Evolutionary conservation across 2,888 invertebrate species (phyloP).

Genomic region (Caenorhabditis auriculariae): DNA sequence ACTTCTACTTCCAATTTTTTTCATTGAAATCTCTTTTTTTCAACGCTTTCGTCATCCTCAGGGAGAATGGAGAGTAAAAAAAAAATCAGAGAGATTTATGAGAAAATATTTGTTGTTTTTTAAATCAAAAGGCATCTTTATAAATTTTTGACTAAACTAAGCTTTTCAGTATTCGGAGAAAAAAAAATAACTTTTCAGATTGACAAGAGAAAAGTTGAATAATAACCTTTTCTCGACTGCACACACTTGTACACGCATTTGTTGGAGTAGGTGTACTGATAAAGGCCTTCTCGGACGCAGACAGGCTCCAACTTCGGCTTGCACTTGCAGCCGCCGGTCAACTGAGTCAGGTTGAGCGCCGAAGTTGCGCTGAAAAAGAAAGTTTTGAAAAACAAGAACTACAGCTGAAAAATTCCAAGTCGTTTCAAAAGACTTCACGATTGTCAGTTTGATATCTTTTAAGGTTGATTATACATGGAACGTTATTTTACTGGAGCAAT

Average conservation of each 20-base stretch:
- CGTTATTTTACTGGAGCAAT: too few relatives aligned
- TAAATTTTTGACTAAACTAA: neutral
- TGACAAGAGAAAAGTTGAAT: neutral
- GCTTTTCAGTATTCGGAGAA: neutral
- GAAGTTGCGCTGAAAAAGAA: too few relatives aligned
- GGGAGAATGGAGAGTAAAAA: too few relatives aligned
- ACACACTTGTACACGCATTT: conserved; percentile 40
- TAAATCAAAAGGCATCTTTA: neutral
- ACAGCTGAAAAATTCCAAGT: too few relatives aligned
- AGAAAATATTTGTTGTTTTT: neutral
- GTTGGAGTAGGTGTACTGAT: conserved; percentile 42
- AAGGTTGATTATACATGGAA: too few relatives aligned
- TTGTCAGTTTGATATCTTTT: too few relatives aligned
- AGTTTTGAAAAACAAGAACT: too few relatives aligned
- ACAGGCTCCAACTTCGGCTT: conserved; percentile 35
- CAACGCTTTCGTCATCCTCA: too few relatives aligned
- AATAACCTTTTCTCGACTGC: neutral
- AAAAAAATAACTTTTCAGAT: neutral
- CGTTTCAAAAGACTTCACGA: too few relatives aligned
- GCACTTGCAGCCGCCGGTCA: conserved; percentile 24
- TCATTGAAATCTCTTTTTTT: neutral
- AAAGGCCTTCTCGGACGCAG: conserved; percentile 35
- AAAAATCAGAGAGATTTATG: neutral
- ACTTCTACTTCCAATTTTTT: neutral
- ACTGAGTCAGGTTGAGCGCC: conserved; percentile 8